Evolutionary conservation across 2,888 invertebrate species (phyloP), one percentile per base, ranked within the genome.

Genomic region (Acronicta aceris): DNA sequence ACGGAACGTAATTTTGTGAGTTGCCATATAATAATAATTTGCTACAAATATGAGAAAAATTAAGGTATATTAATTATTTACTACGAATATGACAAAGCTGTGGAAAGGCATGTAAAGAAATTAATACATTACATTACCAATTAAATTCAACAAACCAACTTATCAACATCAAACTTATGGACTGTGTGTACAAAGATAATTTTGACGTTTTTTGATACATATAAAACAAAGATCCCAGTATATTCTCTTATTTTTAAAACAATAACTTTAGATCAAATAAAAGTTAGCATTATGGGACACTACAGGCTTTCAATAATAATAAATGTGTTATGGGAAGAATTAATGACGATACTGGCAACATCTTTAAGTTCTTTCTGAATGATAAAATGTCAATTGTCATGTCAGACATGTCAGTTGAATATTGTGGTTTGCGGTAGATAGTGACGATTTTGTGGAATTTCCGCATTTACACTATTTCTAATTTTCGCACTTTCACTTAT

Each of bases 401-500:
- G 12, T 33, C 49, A 81, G 78, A 79, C 6, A 33, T 80, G 88
- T 88, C 90, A 91, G 91, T 91, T 85, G 81, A 83, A 68, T 85
- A 84, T 85, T 91, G 90, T 89, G 85, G 89, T 88, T 81, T 89
- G 89, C 82, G 81, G 86, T 61, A 85, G 84, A 69, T 59, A 83
- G 86, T 82, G 76, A 79, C 63, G 71, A 59, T 51, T 59, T 53
- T 46, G 41, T 71, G 66, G 30, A 63, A 75, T 82, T 79, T 82
- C 71, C 77, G 81, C 78, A 82, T 81, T 84, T 72, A 73, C 61
- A 81, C 78, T 76, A 81, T 77, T 83, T 71, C 70, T 64, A 67
- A 74, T 79, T 84, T 81, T 85, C 88, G 89, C 78, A 89, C 88
- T 91, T 91, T 91, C 88, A 87, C 89, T 76, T 74, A 71, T 78